Base-by-base conservation (phyloP, 2,113 vertebrate species). In the Hippocampus mohnikei region DNA sequence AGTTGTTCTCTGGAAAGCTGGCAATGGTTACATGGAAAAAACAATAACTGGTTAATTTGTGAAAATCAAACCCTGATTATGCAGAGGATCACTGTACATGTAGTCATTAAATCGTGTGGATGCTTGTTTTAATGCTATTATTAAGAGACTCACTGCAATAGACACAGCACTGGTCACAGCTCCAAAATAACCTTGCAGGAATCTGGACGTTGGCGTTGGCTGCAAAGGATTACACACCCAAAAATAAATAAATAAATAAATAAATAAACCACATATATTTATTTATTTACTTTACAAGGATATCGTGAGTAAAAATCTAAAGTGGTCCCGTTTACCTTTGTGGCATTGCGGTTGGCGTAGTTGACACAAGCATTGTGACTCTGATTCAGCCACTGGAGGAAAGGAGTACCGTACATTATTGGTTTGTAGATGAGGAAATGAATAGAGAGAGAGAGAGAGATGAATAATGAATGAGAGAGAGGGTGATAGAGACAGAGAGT, bases 321-420 rank as follows among this genome's bases (percentile, higher is more conserved):
- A 25, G 40, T 6, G 18, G 55, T 53, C 27, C 25, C 67, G 25
- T 50, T 11, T 88, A 98, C 97, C 96, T 97, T 98, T 7, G 94
- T 98, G 64, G 97, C 97, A 1, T 99, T 99, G 73, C 97, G 95
- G 91, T 99, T 99, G 86, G 97, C 95, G 84, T 95, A 99, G 93
- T 99, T 98, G 87, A 99, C 97, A 78, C 97, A 96, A 10, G 97
- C 96, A 0, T 99, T 99, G 86, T 99, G 97, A 91, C 96, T 98
- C 93, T 98, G 96, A 82, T 99, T 99, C 93, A 99, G 84, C 96
- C 96, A 98, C 97, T 98, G 69, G 2, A 79, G 70, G 23, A 75
- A 68, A 89, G 13, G 75, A 53, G 44, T 58, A 50, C 5, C 52
- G 44, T 58, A 50, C 5, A 20, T 18, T 44, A 13, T 44, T 44